These are phyloP conservation scores for Disparrhopalites patrizii DNA, from an alignment of 2,888 invertebrate genomes.

Conservation along the genomic window DNA sequence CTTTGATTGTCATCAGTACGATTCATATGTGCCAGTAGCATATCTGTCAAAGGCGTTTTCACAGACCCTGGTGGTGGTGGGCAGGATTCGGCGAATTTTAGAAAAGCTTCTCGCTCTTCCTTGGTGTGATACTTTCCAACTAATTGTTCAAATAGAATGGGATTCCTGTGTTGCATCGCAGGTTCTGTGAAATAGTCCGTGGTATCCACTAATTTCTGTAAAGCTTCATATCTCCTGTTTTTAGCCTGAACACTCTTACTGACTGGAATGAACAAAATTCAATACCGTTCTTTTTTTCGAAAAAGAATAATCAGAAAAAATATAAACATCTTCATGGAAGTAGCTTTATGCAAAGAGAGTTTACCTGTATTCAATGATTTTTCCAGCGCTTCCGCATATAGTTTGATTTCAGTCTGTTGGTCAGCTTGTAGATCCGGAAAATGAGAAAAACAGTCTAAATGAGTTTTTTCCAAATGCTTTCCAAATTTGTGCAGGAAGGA, in stretches of 20 bases:
- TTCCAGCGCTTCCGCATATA: conserved; percentile 27
- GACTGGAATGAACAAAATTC: conserved; percentile 22
- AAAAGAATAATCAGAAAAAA: background rate
- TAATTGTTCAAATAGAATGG: conserved; percentile 81
- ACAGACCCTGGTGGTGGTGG: conserved; percentile 3
- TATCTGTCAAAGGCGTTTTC: conserved; percentile 51
- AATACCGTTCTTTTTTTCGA: background rate
- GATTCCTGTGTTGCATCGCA: conserved; percentile 90
- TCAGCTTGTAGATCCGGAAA: conserved; percentile 55
- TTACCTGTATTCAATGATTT: conserved; percentile 27
- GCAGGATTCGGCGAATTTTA: conserved; percentile 40
- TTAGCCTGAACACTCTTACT: conserved; percentile 49
- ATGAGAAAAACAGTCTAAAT: conserved; percentile 64
- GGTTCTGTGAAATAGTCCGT: conserved; percentile 81
- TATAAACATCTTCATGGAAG: background rate
- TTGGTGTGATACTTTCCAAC: conserved; percentile 79
- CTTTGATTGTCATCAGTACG: conserved; percentile 62
- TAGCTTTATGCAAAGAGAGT: background rate
- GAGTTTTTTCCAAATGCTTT: conserved; percentile 62
- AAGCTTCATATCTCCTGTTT: conserved; percentile 77
- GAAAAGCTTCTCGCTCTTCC: conserved; percentile 61
- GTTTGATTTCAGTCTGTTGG: conserved; percentile 62
- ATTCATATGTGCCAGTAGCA: conserved; percentile 77
- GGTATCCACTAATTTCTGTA: conserved; percentile 66
- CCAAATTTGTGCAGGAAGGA: conserved; percentile 76